Percentiles rank a stretch among this genome's conserved stretches.
Evolutionary conservation across 1,140 invertebrate species (phyloP).

Genomic region (Sitophilus oryzae): DNA sequence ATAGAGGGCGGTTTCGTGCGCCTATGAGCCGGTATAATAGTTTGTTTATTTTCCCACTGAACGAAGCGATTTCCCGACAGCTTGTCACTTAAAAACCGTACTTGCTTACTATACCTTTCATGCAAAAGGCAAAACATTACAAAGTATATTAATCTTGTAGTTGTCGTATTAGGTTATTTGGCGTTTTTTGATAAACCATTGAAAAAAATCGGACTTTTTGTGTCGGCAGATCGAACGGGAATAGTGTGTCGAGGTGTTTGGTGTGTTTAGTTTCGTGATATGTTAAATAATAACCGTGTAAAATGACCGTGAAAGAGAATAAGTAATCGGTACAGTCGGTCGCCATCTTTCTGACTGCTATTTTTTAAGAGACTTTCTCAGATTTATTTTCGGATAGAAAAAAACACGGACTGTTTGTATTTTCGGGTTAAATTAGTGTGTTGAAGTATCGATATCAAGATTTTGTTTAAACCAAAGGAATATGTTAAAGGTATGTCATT

Average conservation of each 20-base stretch:
- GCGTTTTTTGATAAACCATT: background rate
- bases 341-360: constrained; percentile 54
- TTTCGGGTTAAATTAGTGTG: constrained; percentile 12
- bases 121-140: background rate
- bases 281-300: constrained; percentile 41
- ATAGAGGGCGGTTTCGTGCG: constrained; percentile 37
- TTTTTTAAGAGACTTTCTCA: constrained; percentile 44
- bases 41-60: constrained; percentile 45
- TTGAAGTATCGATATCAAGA: constrained; percentile 5
- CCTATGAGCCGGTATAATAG: constrained; percentile 42
- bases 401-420: constrained; percentile 23
- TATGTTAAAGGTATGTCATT: constrained; percentile 8
- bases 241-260: constrained; percentile 13
- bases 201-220: constrained; percentile 4
- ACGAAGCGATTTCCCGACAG: constrained; percentile 40
- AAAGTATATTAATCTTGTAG: background rate
- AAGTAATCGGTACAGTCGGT: constrained; percentile 47
- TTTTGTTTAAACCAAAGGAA: background rate
- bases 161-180: background rate
- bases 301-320: constrained; percentile 50
- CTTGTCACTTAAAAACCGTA: constrained; percentile 38
- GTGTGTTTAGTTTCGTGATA: constrained; percentile 37
- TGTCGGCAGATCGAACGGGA: constrained; percentile 6
- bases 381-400: constrained; percentile 32
- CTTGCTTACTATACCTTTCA: constrained; percentile 25